Base-by-base conservation (phyloP, 2,113 vertebrate genomes). In the Sinocyclocheilus anophthalmus region DNA sequence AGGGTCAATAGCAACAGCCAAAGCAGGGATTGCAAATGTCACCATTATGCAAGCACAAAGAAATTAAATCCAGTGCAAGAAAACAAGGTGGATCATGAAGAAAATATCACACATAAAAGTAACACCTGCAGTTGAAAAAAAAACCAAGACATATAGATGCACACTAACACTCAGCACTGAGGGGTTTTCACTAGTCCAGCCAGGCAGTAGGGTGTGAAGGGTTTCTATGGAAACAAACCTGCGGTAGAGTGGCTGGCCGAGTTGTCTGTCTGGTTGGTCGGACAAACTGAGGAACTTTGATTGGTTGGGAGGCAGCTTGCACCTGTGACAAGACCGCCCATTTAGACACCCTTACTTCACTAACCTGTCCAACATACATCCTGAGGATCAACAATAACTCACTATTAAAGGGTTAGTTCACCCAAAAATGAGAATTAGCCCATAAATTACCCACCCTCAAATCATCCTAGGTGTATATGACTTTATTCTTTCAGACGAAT, bases 241-340 rank as follows among this genome's bases (percentile, higher is more conserved):
- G 96, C 83, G 95, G 95, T 93, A 96, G 95, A 89, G 96, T 95
- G 92, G 95, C 95, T 89, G 96, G 96, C 85, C 96, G 96, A 89
- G 96, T 95, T 91, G 96, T 96, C 90, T 96, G 95, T 94, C 96
- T 94, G 87, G 95, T 96, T 93, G 96, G 96, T 89, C 95, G 96
- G 88, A 97, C 96, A 94, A 96, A 97, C 91, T 97, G 96, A 91
- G 96, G 96, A 92, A 97, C 96, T 96, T 96, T 96, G 93, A 97
- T 96, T 92, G 95, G 95, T 89, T 96, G 96, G 90, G 94, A 92
- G 3, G 95, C 95, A 92, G 96, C 94, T 92, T 97, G 96, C 92
- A 97, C 96, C 96, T 97, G 96, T 92, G 93, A 88, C 55, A 63
- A 92, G 84, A 89, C 88, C 83, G 80, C 81, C 82, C 76, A 50